Conservation (phyloP, 2,888 invertebrate genomes). For the Cataglyphis rosenhaueri region DNA sequence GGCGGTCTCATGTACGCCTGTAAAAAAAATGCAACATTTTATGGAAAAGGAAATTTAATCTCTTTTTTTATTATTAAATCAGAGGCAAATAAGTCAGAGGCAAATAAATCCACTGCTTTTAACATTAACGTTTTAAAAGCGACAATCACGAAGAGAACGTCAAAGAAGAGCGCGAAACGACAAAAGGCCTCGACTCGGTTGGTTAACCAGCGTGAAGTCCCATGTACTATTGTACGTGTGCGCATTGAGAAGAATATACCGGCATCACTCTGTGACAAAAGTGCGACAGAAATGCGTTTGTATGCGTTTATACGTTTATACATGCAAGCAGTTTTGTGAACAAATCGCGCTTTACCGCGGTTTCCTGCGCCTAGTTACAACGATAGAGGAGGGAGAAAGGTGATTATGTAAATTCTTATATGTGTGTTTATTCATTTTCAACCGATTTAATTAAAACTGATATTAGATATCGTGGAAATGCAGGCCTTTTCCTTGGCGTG, state of each 20-base stretch:
- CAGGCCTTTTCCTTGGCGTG: not conserved
- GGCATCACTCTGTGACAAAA: constrained; percentile 4
- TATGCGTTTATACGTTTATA: no score
- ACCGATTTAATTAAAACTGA: not conserved
- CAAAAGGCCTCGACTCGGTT: constrained; percentile 83
- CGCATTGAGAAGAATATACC: constrained; percentile 24
- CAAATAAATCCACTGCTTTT: not conserved
- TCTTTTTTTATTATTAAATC: not conserved
- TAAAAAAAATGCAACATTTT: constrained; percentile 56
- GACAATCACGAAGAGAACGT: constrained; percentile 56
- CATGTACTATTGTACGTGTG: constrained; percentile 28
- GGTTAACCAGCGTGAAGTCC: constrained; percentile 82
- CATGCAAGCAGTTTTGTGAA: not conserved
- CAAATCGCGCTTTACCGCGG: constrained; percentile 19
- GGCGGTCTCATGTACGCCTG: constrained; percentile 92
- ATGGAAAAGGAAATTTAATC: not conserved
- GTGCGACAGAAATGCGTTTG: constrained; percentile 9
- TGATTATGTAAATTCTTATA: constrained; percentile 33
- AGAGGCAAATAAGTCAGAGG: no score
- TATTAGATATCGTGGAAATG: constrained; percentile 1
- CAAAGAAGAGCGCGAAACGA: constrained; percentile 73
- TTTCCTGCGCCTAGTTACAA: constrained; percentile 24
- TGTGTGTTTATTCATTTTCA: constrained; percentile 14
- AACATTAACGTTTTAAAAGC: constrained; percentile 39
- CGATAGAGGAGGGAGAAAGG: not conserved